Percentiles rank a stretch among this genome's conserved stretches.
phyloP scores from a whole-genome alignment of 2,113 vertebrate species.

The Rhinoderma darwinii region DNA sequence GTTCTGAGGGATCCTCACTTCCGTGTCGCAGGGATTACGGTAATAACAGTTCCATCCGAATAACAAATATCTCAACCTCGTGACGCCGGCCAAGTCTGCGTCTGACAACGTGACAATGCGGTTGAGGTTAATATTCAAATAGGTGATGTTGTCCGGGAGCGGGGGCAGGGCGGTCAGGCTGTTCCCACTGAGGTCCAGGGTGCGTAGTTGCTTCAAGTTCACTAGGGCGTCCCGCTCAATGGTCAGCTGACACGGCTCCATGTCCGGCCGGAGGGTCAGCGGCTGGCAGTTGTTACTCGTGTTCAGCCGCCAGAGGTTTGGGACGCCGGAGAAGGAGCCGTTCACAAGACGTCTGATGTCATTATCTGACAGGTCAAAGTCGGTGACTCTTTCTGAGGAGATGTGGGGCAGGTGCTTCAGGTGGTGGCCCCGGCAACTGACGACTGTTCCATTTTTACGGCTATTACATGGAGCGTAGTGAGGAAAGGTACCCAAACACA shows the following conservation, averaged over 20 bases:
- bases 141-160: constrained; percentile 68
- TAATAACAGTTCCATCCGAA: constrained; percentile 76
- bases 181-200: constrained; percentile 73
- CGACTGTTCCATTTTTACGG: constrained; percentile 58
- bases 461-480: constrained; percentile 76
- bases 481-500: constrained; percentile 63
- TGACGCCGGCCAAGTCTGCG: constrained; percentile 63
- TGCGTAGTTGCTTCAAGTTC: constrained; percentile 64
- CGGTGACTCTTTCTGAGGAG: constrained; percentile 64
- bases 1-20: constrained; percentile 66
- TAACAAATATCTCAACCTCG: constrained; percentile 65
- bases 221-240: constrained; percentile 70
- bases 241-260: constrained; percentile 64
- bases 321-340: constrained; percentile 67
- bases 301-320: constrained; percentile 69
- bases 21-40: constrained; percentile 72
- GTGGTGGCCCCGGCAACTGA: constrained; percentile 70
- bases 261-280: constrained; percentile 54
- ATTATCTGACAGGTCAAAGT: constrained; percentile 70
- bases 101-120: constrained; percentile 65
- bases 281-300: constrained; percentile 72
- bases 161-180: constrained; percentile 72
- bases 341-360: constrained; percentile 62
- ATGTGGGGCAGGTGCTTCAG: constrained; percentile 68
- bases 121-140: constrained; percentile 73